Conservation (phyloP, 1,140 invertebrate genomes). For the Whitmania pigra region DNA sequence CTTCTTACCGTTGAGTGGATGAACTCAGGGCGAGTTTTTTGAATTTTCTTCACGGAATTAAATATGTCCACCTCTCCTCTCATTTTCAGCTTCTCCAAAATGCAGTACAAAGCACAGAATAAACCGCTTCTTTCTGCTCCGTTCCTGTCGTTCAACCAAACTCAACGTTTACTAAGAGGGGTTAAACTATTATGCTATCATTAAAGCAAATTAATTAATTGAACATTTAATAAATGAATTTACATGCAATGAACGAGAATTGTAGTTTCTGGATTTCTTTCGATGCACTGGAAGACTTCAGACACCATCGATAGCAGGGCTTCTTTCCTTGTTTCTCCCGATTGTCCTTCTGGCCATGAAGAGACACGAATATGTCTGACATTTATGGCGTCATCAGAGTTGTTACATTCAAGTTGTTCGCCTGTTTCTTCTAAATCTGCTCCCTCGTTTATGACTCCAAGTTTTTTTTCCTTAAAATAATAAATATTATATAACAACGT, state of each 20-base stretch:
- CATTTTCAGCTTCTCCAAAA: neutral
- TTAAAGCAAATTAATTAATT: too few species aligned
- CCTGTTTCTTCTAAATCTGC: too few species aligned
- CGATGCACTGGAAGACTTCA: neutral
- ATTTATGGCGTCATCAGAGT: constrained; percentile 2
- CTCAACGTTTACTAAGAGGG: too few species aligned
- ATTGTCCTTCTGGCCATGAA: neutral
- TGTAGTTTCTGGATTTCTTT: neutral
- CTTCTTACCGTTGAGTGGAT: neutral
- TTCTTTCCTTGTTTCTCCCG: neutral
- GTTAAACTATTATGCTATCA: too few species aligned
- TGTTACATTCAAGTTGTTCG: too few species aligned
- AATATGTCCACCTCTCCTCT: constrained; percentile 15
- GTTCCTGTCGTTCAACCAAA: neutral
- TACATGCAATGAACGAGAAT: constrained; percentile 12
- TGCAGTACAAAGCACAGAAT: constrained; percentile 1
- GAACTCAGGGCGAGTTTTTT: constrained; percentile 15
- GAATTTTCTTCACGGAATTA: constrained; percentile 13
- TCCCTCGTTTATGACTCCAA: too few species aligned
- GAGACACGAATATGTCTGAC: constrained; percentile 9
- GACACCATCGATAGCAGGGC: neutral
- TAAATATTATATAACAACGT: too few species aligned
- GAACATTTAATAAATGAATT: too few species aligned
- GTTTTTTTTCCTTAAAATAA: too few species aligned
- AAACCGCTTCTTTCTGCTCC: constrained; percentile 16